Evolutionary conservation across 2,797 vertebrate genomes (phyloP), one percentile per base, ranked within the genome.

Genomic region (Pipistrellus kuhlii): DNA sequence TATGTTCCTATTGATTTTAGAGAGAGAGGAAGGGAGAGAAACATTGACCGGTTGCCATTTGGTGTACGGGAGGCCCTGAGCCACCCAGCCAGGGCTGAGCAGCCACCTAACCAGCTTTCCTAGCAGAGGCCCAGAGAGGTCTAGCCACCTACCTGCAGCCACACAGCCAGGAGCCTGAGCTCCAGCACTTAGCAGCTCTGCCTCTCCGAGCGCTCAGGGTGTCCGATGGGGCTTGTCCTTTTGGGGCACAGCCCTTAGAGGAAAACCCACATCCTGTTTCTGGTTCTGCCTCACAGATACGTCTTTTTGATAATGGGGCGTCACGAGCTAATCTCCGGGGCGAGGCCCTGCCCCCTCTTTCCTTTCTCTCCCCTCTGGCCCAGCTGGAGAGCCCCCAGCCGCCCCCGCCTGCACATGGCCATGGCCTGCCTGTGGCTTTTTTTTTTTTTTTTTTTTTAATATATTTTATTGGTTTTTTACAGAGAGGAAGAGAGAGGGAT

Each of bases 201-300:
- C 12, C 48, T 27, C 12, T 46, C 9, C 23, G 0, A 13, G 57
- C 0, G 32, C 11, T 86, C 41, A 2, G 1, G 6, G 66, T 20
- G 6, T 69, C 72, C 3, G 23, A 25, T 3, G 12, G 66, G 11
- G 38, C 44, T 1, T 2, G 3, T 86, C 73, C 12, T 17, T n/a
- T 2, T 71, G 59, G 59, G 88, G 35, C 30, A 20, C 59, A 18
- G 68, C 35, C 55, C 78, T 68, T 53, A 57, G 69, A 76, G 76
- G 76, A 53, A 87, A 95, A 88, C 69, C 90, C 90, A 88, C 93
- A 95, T 96, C 97, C 96, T 96, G 84, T 82, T 84, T 91, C 62
- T 0, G 1, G 38, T 32, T 77, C 72, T 53, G 77, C 73, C 64
- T 81, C 53, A 38, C 66, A 93, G 96, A 94, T 86, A 59, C 2